Evolutionary conservation across 2,888 invertebrate genomes (phyloP), one percentile per base, ranked within the genome.

Genomic region (Diarsia brunnea): DNA sequence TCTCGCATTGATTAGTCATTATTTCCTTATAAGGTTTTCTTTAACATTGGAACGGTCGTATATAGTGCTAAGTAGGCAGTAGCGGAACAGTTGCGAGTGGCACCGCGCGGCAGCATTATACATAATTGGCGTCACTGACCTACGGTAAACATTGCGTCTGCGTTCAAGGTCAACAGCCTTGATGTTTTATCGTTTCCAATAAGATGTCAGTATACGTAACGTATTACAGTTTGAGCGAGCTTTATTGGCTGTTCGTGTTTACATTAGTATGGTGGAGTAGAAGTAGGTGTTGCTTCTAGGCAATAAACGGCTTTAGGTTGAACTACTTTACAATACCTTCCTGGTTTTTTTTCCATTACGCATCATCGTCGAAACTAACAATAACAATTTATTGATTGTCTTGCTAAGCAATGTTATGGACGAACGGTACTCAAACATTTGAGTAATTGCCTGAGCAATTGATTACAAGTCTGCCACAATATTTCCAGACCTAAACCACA

Each of bases 101-200:
- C 76, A 79, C 80, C 64, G 67, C 75, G 76, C 75, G 73, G 85
- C 79, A 78, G 73, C 76, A 79, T 82, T 77, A 84, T 83, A 81
- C 79, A 80, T 86, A 88, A 87, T 85, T 85, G 87, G 86, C 86
- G 89, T 90, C 90, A 89, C 88, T 90, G 89, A 90, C 89, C 90
- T 89, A 87, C 84, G 75, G 83, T 87, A 88, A 90, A 89, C 89
- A 89, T 87, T 89, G 87, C 85, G 85, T 81, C 78, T 87, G 82
- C 82, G 79, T 85, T 82, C 87, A 89, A 90, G 90, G 89, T 88
- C 85, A 89, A 82, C 85, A 79, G 80, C 88, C 87, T 89, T 87
- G 81, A 86, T 79, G 81, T 73, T 86, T 86, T 84, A 87, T 88
- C 84, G 84, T 86, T 87, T 84, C 80, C 84, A 88, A 88, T 84